phyloP scores from a whole-genome alignment of 2,888 invertebrate genomes.

The Drosophila cracens region DNA sequence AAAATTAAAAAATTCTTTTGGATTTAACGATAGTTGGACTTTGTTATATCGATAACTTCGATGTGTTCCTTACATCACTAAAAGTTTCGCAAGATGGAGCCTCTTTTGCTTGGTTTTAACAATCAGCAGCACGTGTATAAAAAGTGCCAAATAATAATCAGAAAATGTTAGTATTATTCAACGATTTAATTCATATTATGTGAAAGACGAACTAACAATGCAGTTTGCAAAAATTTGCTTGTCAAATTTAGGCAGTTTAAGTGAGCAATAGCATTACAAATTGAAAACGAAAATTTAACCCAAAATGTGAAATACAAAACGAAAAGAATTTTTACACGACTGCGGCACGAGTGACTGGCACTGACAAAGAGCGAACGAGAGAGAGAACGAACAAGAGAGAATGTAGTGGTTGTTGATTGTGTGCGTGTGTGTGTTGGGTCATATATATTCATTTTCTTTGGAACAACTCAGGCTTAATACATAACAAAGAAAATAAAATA shows the following conservation, averaged over 20 bases:
- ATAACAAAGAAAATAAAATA: constrained; percentile 44
- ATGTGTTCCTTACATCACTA: constrained; percentile 70
- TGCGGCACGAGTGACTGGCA: constrained; percentile 61
- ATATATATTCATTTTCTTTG: constrained; percentile 40
- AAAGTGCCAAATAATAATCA: constrained; percentile 85
- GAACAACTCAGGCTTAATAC: constrained; percentile 33
- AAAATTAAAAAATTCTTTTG: neutral
- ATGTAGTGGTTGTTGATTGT: constrained; percentile 57
- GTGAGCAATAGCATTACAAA: constrained; percentile 53
- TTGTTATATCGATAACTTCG: constrained; percentile 47
- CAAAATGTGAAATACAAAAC: constrained; percentile 61
- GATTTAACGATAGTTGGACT: constrained; percentile 26
- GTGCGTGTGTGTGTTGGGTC: constrained; percentile 48
- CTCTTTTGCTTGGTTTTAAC: constrained; percentile 85
- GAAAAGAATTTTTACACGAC: constrained; percentile 68
- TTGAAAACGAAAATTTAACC: constrained; percentile 52
- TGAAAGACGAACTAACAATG: constrained; percentile 41
- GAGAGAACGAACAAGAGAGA: constrained; percentile 39
- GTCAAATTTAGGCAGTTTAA: constrained; percentile 48
- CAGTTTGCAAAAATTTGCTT: constrained; percentile 35
- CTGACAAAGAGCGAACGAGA: constrained; percentile 34
- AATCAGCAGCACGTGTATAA: constrained; percentile 85
- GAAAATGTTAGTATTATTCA: constrained; percentile 84
- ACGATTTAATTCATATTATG: constrained; percentile 53
- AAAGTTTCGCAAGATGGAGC: constrained; percentile 84